Evolutionary conservation across 2,888 invertebrate genomes (phyloP).

Genomic region (Melanargia galathea): DNA sequence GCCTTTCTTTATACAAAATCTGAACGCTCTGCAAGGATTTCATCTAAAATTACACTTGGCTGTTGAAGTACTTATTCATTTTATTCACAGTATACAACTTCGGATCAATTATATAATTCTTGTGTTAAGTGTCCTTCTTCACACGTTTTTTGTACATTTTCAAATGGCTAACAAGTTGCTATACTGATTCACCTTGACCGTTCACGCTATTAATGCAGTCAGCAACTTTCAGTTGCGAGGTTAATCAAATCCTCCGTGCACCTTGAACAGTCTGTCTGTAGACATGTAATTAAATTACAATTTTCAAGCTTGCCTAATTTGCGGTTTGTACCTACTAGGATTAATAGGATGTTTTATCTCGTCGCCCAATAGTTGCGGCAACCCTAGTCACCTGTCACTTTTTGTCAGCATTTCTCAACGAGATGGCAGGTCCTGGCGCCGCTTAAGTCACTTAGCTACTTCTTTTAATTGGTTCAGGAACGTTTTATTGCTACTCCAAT

Average conservation of each 20-base stretch:
- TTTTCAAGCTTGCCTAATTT: conserved; percentile 7
- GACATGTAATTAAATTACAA: conserved; percentile 15
- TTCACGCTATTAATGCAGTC: conserved; percentile 54
- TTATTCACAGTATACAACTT: not conserved
- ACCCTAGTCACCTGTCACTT: conserved; percentile 23
- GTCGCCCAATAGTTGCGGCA: not conserved
- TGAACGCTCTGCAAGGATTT: conserved; percentile 15
- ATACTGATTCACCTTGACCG: conserved; percentile 71
- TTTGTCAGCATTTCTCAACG: conserved; percentile 23
- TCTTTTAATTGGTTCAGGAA: conserved; percentile 53
- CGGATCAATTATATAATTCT: not conserved
- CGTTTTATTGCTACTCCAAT: conserved; percentile 45
- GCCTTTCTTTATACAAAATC: conserved; percentile 68
- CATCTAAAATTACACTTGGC: conserved; percentile 1
- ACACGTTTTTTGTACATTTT: conserved; percentile 13
- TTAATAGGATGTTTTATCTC: not conserved
- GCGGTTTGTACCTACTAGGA: not conserved
- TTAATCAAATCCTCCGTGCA: conserved; percentile 57
- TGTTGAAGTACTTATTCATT: not conserved
- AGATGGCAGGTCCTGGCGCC: conserved; percentile 44
- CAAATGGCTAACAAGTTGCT: conserved; percentile 42
- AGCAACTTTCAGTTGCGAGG: conserved; percentile 72
- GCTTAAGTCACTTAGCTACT: conserved; percentile 47
- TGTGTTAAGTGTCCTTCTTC: not conserved
- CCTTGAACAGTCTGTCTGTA: conserved; percentile 32